These are phyloP conservation scores for Pipa parva DNA, from an alignment of 2,113 vertebrate species.

Conservation along the genomic window DNA sequence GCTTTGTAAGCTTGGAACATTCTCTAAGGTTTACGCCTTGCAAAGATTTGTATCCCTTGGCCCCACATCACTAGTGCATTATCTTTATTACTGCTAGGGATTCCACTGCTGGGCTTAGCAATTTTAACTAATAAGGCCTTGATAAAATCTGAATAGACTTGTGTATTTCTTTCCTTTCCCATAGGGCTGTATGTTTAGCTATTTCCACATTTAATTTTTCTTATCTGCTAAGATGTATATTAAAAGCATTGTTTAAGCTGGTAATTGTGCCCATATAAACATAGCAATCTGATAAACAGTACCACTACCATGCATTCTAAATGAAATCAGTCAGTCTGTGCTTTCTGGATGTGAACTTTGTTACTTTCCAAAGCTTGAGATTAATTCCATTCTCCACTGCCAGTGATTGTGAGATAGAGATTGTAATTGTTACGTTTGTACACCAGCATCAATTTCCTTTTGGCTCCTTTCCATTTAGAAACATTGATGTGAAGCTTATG, in stretches of 20 bases:
- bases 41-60: background rate
- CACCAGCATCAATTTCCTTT: background rate
- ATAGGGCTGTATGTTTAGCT: background rate
- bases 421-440: slow-evolving; percentile 1
- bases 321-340: background rate
- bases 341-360: slow-evolving; percentile 1
- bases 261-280: background rate
- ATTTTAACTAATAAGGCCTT: background rate
- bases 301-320: background rate
- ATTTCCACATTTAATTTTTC: background rate
- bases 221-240: background rate
- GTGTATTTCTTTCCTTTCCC: background rate
- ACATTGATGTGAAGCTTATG: background rate
- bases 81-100: background rate
- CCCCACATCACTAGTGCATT: background rate
- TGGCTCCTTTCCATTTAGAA: slow-evolving; percentile 6
- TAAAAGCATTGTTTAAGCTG: background rate
- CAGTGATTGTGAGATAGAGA: background rate
- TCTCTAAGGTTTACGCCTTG: background rate
- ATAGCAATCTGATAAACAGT: background rate
- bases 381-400: background rate
- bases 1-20: slow-evolving; percentile 11
- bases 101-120: background rate
- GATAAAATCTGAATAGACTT: background rate
- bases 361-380: slow-evolving; percentile 3